Evolutionary conservation across 2,797 vertebrate genomes (phyloP), one percentile per base, ranked within the genome.

Genomic region (Chromobotia macracanthus): DNA sequence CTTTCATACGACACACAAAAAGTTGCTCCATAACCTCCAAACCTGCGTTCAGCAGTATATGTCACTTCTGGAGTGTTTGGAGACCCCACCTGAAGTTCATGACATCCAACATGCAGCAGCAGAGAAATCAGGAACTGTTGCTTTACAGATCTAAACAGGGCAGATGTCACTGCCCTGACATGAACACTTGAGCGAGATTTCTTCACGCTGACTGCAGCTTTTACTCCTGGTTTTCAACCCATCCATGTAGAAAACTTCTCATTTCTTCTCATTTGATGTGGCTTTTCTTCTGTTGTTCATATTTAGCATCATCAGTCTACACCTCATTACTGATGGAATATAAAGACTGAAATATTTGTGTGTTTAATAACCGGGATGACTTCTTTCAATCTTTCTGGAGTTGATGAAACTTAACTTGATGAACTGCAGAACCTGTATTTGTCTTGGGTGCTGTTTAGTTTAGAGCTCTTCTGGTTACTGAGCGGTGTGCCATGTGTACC

Each of bases 371-470:
- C 16, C 18, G 15, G n/a, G 76, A 25, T n/a, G 18, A n/a, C 2
- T 23, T 53, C 31, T 44, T 19, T 51, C 50, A 70, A 51, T 48
- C 28, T 0, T 51, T 31, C 11, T 66, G 50, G 68, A 65, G 74
- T 72, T 71, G 75, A 64, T 75, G 28, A 76, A 79, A 19, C 55
- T 58, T 46, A 38, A 60, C 71, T 65, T 41, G 35, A 60, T 76
- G 67, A 48, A 70, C 50, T 84, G 69, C 68, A 64, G 71, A 84
- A 76, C 65, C 35, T 79, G 71, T 84, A 51, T 72, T 78, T 82
- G 72, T 84, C 72, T 76, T 82, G 77, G 78, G 75, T 44, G 48
- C 72, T n/a, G 3, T 66, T 58, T 67, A 61, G 76, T 66, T 10
- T 78, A 61, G 53, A 50, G 23, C 41, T 72, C 70, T 73, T 35